phyloP scores from a whole-genome alignment of 2,113 vertebrate genomes.

The Myrmecophaga tridactyla region DNA sequence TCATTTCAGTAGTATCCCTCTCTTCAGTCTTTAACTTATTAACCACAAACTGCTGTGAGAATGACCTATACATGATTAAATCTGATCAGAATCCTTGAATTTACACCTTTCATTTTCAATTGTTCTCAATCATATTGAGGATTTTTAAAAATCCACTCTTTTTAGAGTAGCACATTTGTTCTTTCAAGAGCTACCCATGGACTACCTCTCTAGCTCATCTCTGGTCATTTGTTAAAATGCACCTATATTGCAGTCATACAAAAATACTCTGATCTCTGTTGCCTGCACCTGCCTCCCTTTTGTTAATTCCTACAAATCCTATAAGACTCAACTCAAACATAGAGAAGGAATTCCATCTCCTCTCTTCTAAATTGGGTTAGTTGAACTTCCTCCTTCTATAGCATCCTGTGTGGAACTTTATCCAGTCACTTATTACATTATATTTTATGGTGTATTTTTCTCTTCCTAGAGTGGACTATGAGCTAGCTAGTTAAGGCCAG shows the following conservation, averaged over 20 bases:
- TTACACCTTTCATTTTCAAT: not conserved
- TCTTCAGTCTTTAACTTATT: not conserved
- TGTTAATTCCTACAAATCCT: not conserved
- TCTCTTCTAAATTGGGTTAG: not conserved
- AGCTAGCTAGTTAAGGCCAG: not conserved
- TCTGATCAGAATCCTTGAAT: not conserved
- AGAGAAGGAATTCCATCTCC: not conserved
- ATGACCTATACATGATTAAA: not conserved
- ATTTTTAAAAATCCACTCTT: not conserved
- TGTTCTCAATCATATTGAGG: not conserved
- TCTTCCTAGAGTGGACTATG: not conserved
- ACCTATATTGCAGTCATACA: not conserved
- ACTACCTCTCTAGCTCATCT: not conserved
- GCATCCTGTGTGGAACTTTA: not conserved
- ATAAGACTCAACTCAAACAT: not conserved
- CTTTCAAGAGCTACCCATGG: not conserved
- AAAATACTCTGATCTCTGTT: not conserved
- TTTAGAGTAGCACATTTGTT: not conserved
- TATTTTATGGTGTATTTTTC: not conserved
- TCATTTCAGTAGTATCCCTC: not conserved
- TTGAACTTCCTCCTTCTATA: not conserved
- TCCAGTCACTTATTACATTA: not conserved
- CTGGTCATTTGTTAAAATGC: not conserved
- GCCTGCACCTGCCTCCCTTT: not conserved
- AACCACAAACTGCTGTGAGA: not conserved